phyloP scores from a whole-genome alignment of 2,113 vertebrate species.

The Fregata magnificens region DNA sequence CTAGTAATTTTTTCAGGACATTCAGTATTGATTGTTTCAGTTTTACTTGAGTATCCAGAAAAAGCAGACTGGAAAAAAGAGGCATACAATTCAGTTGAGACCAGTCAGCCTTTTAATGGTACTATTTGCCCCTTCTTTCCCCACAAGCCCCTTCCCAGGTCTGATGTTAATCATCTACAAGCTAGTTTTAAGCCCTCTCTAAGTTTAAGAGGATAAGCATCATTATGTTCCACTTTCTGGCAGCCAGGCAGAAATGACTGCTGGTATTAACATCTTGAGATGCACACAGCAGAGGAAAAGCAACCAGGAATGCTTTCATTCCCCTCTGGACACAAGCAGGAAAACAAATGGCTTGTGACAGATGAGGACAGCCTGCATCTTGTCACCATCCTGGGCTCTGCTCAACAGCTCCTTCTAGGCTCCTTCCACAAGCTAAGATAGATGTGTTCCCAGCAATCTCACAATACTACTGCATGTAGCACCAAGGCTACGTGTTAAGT shows the following conservation, averaged over 20 bases:
- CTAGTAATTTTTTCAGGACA: not conserved
- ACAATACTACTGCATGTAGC: not conserved
- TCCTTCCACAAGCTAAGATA: not conserved
- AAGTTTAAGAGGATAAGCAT: constrained; percentile 39
- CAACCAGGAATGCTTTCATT: constrained; percentile 14
- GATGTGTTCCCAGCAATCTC: not conserved
- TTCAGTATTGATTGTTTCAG: not conserved
- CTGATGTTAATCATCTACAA: not conserved
- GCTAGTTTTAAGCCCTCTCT: not conserved
- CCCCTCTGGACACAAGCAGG: not conserved
- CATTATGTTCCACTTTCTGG: not conserved
- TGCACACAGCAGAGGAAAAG: not conserved
- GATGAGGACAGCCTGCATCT: not conserved
- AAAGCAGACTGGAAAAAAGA: not conserved
- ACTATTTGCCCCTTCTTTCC: not conserved
- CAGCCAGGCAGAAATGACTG: constrained; percentile 33
- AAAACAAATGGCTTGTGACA: not conserved
- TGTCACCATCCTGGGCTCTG: not conserved
- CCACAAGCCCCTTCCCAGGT: not conserved
- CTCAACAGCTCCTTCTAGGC: not conserved
- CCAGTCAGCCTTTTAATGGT: not conserved
- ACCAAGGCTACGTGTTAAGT: not conserved
- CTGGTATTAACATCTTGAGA: constrained; percentile 21
- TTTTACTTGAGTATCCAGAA: not conserved
- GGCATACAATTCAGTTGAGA: not conserved